phyloP scores from a whole-genome alignment of 2,888 invertebrate species.

The Podabrus alpinus region DNA sequence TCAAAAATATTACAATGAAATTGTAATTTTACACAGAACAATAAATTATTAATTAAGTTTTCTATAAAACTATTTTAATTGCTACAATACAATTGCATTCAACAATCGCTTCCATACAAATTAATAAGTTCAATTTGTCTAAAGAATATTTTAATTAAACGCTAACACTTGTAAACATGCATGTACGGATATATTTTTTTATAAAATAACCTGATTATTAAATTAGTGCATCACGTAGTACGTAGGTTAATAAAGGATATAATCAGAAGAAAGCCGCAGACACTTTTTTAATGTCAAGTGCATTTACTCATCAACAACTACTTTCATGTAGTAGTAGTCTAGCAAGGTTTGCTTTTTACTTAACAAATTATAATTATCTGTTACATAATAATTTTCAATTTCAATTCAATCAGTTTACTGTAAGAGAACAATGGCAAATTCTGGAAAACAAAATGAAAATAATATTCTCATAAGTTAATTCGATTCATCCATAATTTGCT shows the following conservation, averaged over 20 bases:
- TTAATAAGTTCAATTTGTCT: background rate
- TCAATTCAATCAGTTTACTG: background rate
- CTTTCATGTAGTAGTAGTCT: background rate
- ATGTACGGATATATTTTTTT: background rate
- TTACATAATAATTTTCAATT: background rate
- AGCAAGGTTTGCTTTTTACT: background rate
- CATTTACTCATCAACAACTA: background rate
- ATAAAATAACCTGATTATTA: background rate
- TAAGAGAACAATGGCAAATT: background rate
- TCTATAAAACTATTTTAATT: background rate
- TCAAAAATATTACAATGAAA: background rate
- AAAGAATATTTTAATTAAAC: background rate
- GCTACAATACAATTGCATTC: background rate
- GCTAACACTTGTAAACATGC: background rate
- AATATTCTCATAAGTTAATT: background rate
- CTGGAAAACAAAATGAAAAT: background rate
- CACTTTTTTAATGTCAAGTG: background rate
- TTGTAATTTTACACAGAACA: background rate
- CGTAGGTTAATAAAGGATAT: background rate
- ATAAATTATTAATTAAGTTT: background rate
- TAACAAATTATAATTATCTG: background rate
- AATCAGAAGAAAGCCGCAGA: background rate
- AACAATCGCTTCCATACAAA: background rate
- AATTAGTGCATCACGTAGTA: background rate
- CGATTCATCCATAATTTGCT: background rate